Conservation (phyloP, 2,797 vertebrate genomes). For the Trichosurus vulpecula region DNA sequence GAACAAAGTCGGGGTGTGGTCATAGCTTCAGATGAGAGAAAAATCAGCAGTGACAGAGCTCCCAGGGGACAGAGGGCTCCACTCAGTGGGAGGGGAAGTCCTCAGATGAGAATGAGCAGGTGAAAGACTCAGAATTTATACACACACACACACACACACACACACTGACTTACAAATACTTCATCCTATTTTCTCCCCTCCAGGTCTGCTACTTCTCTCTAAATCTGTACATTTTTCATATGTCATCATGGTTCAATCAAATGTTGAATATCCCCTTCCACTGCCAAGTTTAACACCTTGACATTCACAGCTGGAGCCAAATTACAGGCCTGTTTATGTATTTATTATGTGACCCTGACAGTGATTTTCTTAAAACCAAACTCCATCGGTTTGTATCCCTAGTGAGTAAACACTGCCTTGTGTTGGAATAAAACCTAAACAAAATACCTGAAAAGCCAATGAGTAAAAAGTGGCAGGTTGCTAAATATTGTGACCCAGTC, state of each 20-base stretch:
- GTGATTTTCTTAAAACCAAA: neutral
- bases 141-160: too few relatives aligned
- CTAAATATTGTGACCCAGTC: neutral
- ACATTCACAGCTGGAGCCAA: neutral
- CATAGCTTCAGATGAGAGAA: neutral
- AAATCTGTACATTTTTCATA: neutral
- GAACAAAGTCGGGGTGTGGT: neutral
- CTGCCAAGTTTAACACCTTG: neutral
- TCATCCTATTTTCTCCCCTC: neutral
- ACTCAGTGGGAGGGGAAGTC: neutral
- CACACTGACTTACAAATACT: neutral
- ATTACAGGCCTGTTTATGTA: neutral
- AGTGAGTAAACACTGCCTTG: neutral
- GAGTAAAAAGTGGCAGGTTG: neutral
- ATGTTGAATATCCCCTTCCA: neutral
- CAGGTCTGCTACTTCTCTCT: neutral
- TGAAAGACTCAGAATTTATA: neutral
- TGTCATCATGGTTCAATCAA: neutral
- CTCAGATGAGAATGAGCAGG: neutral
- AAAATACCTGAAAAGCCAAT: neutral
- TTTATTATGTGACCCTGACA: neutral
- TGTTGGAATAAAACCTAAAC: neutral
- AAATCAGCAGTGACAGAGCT: neutral
- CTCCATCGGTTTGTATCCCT: neutral
- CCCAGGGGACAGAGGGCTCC: neutral